A percentile compares a stretch with the other conserved stretches of the same genome.
Conservation (phyloP, 2,888 invertebrate genomes). For the Digitonthophagus gazella region DNA sequence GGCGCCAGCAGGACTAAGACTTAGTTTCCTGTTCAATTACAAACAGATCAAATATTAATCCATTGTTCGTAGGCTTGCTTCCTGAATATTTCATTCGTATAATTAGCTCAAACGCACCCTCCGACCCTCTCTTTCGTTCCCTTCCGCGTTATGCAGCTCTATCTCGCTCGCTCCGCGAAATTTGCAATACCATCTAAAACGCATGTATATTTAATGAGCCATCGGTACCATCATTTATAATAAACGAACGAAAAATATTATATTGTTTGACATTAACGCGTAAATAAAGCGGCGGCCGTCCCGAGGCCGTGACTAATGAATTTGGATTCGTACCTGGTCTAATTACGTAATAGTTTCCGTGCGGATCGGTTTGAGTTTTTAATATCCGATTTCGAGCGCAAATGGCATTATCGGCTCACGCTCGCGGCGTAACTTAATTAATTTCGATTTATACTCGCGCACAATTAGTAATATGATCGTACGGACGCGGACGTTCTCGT, state of each 20-base stretch:
- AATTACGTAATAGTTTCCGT: neutral
- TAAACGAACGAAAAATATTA: neutral
- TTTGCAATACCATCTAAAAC: neutral
- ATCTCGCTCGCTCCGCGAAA: neutral
- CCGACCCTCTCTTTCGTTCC: neutral
- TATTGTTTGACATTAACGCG: neutral
- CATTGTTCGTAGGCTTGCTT: neutral
- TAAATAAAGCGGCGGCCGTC: neutral
- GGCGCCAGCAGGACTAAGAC: neutral
- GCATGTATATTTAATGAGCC: neutral
- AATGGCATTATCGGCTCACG: neutral
- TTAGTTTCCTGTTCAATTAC: slow-evolving; percentile 16
- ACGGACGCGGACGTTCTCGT: neutral
- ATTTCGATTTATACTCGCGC: neutral
- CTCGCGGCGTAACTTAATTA: neutral
- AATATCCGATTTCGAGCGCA: neutral
- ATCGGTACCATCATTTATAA: neutral
- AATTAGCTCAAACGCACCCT: slow-evolving; percentile 14
- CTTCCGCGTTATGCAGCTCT: neutral
- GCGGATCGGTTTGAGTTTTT: neutral
- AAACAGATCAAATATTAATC: slow-evolving; percentile 13
- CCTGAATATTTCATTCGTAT: slow-evolving; percentile 9
- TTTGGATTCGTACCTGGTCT: too few relatives aligned
- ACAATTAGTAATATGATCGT: neutral
- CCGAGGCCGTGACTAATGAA: neutral